Percentiles rank a stretch among this genome's conserved stretches.
phyloP scores from a whole-genome alignment of 2,113 vertebrate species.

The Oncorhynchus keta region DNA sequence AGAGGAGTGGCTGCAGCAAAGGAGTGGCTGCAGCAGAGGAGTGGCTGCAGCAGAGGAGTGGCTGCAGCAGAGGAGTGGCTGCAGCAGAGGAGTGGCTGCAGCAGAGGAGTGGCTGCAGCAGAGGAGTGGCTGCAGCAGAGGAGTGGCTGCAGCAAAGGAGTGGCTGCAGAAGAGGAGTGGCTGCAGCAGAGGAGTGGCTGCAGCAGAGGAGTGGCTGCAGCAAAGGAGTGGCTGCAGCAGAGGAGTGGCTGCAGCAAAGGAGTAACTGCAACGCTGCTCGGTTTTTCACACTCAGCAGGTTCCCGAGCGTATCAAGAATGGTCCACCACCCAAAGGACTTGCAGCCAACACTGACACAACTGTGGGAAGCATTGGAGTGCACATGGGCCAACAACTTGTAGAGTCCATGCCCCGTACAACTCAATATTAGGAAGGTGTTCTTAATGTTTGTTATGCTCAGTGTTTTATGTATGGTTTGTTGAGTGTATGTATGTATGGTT shows the following conservation, averaged over 20 bases:
- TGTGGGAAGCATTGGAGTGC: no score
- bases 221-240: not conserved
- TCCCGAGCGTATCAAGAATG: no score
- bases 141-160: not conserved
- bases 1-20: not conserved
- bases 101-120: not conserved
- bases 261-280: not conserved
- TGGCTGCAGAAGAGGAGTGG: not conserved
- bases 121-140: not conserved
- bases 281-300: no score
- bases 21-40: not conserved
- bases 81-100: not conserved
- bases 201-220: not conserved
- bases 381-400: no score
- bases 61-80: not conserved
- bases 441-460: not conserved
- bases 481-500: conserved; percentile 16
- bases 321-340: no score
- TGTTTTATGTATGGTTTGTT: not conserved
- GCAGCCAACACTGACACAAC: no score
- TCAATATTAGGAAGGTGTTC: not conserved
- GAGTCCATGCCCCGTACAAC: no score
- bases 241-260: not conserved
- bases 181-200: not conserved
- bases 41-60: not conserved